Base-by-base conservation (phyloP, 1,140 invertebrate genomes). In the Propsilocerus akamusi region DNA sequence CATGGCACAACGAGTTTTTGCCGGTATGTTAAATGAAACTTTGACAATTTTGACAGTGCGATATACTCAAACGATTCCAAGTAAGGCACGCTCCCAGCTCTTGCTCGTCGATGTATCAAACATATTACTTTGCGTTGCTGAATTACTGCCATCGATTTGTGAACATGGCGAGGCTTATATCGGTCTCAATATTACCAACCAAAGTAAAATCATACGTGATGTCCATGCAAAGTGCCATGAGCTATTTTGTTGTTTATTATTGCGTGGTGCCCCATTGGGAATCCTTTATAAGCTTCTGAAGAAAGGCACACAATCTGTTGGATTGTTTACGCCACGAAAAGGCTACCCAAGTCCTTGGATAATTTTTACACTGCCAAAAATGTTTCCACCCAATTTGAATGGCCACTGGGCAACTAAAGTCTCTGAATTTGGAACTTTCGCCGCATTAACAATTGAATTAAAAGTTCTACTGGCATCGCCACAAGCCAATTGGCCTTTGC, bases 21-120 rank as follows among this genome's bases (percentile, higher is more conserved):
- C 79, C 5, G 83, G 81, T 22, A 85, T 86, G 80, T 61, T 86
- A 1, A 86, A 86, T 57, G 83, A 86, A 63, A 84, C 81, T 0
- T 65, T 86, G 2, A 80, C 80, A 5, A 83, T 86, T 50, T 63
- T 86, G 12, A 77, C 78, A 4, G 73, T 80, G 0, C 72, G 83
- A 52, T 86, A 84, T 61, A 77, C 76, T 34, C 78, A 80, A 77
- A 74, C 74, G 23, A 62, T 67, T 49, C 78, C 80, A 25, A 80
- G 73, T 25, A 59, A 74, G 51, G 71, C 70, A 17, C 59, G 75
- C 25, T 73, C 72, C 2, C 72, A 73, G 22, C 68, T 77, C 20
- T 71, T 83, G 48, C 68, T 81, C 52, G 76, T 79, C 49, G 82
- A 86, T 54, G 77, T 84, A 14, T 71, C 78, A 49, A 86, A 86